These are phyloP conservation scores for Coregonus sp. DNA, from an alignment of 2,797 vertebrate genomes.

Conservation along the genomic window DNA sequence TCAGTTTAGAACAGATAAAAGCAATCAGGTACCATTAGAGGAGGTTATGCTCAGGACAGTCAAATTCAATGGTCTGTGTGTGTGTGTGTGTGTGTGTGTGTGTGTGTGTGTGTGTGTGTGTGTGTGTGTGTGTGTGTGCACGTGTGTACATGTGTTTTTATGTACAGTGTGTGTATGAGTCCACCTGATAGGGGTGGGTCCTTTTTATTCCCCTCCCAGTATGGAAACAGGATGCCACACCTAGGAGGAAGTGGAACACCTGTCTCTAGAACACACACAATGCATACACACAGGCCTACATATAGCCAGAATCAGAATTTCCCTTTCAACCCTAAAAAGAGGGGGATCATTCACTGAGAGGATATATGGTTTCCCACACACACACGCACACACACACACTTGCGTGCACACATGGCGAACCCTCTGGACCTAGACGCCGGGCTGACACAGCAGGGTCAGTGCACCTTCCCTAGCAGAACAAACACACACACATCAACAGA, in stretches of 20 bases:
- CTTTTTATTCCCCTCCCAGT: neutral
- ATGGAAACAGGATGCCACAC: neutral
- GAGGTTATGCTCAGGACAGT: neutral
- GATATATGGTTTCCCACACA: neutral
- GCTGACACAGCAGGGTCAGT: conserved; percentile 9
- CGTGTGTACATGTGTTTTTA: neutral
- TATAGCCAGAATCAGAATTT: neutral
- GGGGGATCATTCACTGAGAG: neutral
- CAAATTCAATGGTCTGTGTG: no score
- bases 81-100: no score
- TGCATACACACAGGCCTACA: neutral
- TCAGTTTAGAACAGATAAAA: neutral
- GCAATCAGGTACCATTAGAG: conserved; percentile 10
- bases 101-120: no score
- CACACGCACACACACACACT: conserved; percentile 12
- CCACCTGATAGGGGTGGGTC: no score
- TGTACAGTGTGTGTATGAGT: no score
- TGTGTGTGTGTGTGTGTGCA: neutral
- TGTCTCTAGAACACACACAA: neutral
- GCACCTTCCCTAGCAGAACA: conserved; percentile 50
- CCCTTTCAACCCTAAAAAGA: neutral
- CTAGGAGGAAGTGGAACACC: neutral
- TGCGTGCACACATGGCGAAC: neutral
- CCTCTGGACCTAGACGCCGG: neutral
- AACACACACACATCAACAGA: conserved; percentile 51